Evolutionary conservation across 2,797 vertebrate genomes (phyloP).

Genomic region (Melanogrammus aeglefinus): DNA sequence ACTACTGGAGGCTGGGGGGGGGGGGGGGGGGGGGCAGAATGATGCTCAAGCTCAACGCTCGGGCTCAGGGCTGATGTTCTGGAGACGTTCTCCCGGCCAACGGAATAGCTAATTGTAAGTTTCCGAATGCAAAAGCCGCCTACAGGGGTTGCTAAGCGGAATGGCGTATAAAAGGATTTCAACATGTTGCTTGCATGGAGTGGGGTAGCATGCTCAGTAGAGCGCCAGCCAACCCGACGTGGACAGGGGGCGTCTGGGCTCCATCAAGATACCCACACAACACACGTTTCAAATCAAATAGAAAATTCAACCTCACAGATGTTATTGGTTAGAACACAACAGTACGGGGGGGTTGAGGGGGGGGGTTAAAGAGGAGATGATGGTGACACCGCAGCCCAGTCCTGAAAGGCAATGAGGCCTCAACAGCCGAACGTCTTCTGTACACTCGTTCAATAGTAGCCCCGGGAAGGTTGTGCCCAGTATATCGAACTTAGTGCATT

Average conservation of each 20-base stretch:
- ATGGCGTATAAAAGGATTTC: conserved; percentile 68
- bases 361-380: background rate
- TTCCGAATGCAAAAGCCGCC: conserved; percentile 74
- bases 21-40: background rate
- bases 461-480: background rate
- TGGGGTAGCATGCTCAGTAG: conserved; percentile 52
- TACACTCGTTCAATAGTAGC: background rate
- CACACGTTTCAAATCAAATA: conserved; percentile 25
- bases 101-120: conserved; percentile 76
- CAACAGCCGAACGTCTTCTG: background rate
- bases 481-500: background rate
- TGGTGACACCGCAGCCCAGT: background rate
- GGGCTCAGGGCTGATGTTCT: conserved; percentile 57
- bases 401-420: background rate
- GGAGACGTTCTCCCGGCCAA: conserved; percentile 66
- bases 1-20: background rate
- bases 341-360: background rate
- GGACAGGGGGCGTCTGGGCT: conserved; percentile 39
- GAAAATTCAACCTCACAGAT: background rate
- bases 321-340: background rate
- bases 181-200: conserved; percentile 54
- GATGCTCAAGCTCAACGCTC: conserved; percentile 21
- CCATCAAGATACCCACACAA: conserved; percentile 42
- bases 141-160: conserved; percentile 66
- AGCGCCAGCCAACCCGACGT: conserved; percentile 44